These are phyloP conservation scores for Coreius guichenoti DNA, from an alignment of 2,797 vertebrate genomes.

Conservation along the genomic window DNA sequence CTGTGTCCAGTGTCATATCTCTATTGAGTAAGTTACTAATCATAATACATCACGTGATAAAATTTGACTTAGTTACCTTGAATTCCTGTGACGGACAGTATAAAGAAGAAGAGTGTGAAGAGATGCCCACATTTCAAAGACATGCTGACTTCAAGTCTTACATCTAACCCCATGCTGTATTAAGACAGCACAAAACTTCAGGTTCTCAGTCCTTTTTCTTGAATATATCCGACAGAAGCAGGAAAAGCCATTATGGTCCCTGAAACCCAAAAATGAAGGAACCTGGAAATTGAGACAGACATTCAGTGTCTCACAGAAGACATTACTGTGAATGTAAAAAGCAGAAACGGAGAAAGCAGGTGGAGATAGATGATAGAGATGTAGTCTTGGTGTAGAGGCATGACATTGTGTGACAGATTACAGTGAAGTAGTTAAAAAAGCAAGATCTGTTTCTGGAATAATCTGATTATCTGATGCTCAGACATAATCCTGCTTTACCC, in stretches of 20 bases:
- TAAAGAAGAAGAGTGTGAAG: slow-evolving; percentile 76
- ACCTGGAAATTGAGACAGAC: background rate
- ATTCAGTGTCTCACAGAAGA: background rate
- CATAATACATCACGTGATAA: background rate
- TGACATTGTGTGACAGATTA: slow-evolving; percentile 27
- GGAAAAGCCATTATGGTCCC: slow-evolving; percentile 9
- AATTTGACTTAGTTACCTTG: slow-evolving; percentile 80
- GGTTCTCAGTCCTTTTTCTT: slow-evolving; percentile 37
- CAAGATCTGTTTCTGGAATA: slow-evolving; percentile 85
- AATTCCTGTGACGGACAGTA: slow-evolving; percentile 76
- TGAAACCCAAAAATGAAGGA: background rate
- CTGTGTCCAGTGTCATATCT: too few species aligned
- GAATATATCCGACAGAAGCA: slow-evolving; percentile 29
- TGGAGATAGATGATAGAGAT: background rate
- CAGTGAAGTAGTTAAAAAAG: slow-evolving; percentile 81
- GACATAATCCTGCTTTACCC: slow-evolving; percentile 91
- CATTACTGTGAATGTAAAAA: background rate
- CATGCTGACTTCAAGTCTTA: slow-evolving; percentile 73
- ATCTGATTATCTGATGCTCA: slow-evolving; percentile 92
- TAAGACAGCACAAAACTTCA: slow-evolving; percentile 43
- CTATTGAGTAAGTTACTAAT: background rate
- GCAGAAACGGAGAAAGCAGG: background rate
- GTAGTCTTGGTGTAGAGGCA: slow-evolving; percentile 22
- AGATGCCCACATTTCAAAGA: slow-evolving; percentile 76
- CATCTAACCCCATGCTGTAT: slow-evolving; percentile 29